Base-by-base conservation (phyloP, 2,113 vertebrate genomes). In the Lethenteron camtschaticum region DNA sequence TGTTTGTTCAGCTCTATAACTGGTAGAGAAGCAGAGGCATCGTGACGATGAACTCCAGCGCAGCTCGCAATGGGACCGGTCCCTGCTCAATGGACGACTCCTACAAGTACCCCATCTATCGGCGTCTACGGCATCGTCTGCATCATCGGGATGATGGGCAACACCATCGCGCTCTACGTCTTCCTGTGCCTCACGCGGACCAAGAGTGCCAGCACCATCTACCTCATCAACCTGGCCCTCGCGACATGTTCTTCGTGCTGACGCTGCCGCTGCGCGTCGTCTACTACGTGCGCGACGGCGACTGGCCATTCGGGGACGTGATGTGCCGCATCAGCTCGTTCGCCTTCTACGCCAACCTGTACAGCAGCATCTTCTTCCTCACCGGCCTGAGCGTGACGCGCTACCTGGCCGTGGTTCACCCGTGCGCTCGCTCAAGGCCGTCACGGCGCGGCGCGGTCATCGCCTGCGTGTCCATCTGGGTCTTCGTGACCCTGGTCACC, bases 401-500 rank as follows among this genome's bases (percentile, higher is more conserved):
- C 8, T 83, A 79, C 75, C 8, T 82, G 1, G 80, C 80, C 0
- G 74, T 83, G 20, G 14, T 76, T 10, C 55, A 73, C 55, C 82
- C 0, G 68, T 81, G 0, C 63, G 63, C 10, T 66, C 8, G n/a
- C 76, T 96, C 70, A 41, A 41, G 41, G 41, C 41, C 41, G 6
- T 41, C 41, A 41, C 41, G 41, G 41, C 41, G 6, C 6, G 41
- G 41, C 41, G 41, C 41, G 41, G n/a, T n/a, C 10, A 16, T 9
- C 63, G 76, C 95, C 70, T 95, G 85, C 3, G 0, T 70, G 0
- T 73, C 75, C 58, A 82, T 96, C 76, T 97, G 94, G 94, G 68
- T 87, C 59, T 89, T 95, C 11, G 89, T 90, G 59, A 87, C 81
- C 11, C 7, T 85, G 57, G 79, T 76, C 1, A 86, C 83, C 2